phyloP scores from a whole-genome alignment of 2,888 invertebrate genomes.

The Dryococelus australis region DNA sequence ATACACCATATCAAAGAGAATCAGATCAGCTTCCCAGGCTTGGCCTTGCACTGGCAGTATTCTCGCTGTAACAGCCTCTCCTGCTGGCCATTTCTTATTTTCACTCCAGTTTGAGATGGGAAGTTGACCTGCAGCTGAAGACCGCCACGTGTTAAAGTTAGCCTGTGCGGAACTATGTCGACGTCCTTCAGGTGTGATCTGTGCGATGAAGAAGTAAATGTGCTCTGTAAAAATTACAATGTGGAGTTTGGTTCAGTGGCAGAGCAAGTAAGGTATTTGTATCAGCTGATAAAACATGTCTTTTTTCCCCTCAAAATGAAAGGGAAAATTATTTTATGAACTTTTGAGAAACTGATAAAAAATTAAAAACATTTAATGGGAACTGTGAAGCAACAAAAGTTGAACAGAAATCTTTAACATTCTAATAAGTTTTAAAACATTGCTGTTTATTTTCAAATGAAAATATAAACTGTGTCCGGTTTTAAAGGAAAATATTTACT shows the following conservation, averaged over 20 bases:
- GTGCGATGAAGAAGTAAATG: background rate
- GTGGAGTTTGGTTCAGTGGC: too few relatives aligned
- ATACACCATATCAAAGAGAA: background rate
- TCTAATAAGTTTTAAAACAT: background rate
- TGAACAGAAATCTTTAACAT: background rate
- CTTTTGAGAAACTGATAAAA: too few relatives aligned
- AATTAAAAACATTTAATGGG: too few relatives aligned
- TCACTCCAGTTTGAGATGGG: slow-evolving; percentile 56
- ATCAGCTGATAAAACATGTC: too few relatives aligned
- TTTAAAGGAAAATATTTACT: too few relatives aligned
- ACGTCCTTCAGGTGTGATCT: background rate
- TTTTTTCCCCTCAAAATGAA: too few relatives aligned
- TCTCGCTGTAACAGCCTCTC: slow-evolving; percentile 52
- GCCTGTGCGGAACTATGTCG: slow-evolving; percentile 39
- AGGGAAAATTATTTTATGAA: too few relatives aligned
- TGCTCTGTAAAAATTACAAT: background rate
- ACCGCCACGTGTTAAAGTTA: slow-evolving; percentile 55
- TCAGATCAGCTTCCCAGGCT: background rate
- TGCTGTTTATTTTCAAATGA: background rate
- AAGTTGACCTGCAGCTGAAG: slow-evolving; percentile 57
- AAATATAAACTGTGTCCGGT: background rate
- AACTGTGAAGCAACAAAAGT: background rate
- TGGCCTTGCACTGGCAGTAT: slow-evolving; percentile 47
- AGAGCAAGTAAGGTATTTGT: too few relatives aligned
- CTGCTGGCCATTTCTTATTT: slow-evolving; percentile 52